A percentile compares a stretch with the other conserved stretches of the same genome.
Conservation (phyloP, 2,888 invertebrate genomes). For the Neria commutata region DNA sequence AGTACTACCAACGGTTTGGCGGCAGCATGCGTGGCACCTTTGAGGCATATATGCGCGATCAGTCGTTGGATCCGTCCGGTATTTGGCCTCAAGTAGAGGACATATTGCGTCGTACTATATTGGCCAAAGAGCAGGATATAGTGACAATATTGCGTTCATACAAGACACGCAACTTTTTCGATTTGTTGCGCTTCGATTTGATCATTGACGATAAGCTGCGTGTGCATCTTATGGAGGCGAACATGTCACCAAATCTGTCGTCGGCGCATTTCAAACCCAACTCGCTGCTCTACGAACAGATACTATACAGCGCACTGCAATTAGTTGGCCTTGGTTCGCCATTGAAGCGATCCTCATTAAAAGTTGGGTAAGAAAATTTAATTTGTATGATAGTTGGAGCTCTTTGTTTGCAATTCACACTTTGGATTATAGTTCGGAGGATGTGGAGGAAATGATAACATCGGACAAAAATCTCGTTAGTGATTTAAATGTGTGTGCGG, state of each 20-base stretch:
- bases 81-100: constrained; percentile 84
- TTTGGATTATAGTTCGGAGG: constrained; percentile 59
- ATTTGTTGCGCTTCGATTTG: constrained; percentile 93
- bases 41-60: constrained; percentile 73
- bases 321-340: constrained; percentile 75
- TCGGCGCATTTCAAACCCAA: constrained; percentile 93
- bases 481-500: constrained; percentile 71
- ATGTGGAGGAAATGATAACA: constrained; percentile 70
- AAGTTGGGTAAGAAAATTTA: constrained; percentile 55
- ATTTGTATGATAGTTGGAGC: background rate
- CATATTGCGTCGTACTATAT: constrained; percentile 73
- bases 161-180: constrained; percentile 80
- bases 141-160: constrained; percentile 65
- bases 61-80: constrained; percentile 72
- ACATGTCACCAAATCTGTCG: constrained; percentile 97
- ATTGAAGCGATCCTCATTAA: constrained; percentile 60
- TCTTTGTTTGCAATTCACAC: constrained; percentile 5
- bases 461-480: constrained; percentile 82
- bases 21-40: constrained; percentile 87
- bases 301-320: constrained; percentile 81
- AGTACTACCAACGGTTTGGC: constrained; percentile 73
- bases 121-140: constrained; percentile 76
- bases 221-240: constrained; percentile 91
- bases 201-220: constrained; percentile 85
- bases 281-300: constrained; percentile 87